phyloP scores from a whole-genome alignment of 2,888 invertebrate genomes.

The Eristalinus sepulchralis region DNA sequence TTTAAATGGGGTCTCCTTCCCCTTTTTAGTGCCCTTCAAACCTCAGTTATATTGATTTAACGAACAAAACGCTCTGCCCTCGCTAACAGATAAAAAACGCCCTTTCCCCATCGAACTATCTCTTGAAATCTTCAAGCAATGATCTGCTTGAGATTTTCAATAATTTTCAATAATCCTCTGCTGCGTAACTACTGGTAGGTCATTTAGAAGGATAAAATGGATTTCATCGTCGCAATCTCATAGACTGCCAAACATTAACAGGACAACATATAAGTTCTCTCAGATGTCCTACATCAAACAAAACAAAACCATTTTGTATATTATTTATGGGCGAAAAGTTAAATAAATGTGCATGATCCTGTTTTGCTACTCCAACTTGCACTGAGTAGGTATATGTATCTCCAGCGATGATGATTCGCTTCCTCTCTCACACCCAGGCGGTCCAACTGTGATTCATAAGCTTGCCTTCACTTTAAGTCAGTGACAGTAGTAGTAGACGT shows the following conservation, averaged over 20 bases:
- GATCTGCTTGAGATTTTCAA: neutral
- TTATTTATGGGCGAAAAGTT: neutral
- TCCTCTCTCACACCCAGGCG: neutral
- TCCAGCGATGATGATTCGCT: neutral
- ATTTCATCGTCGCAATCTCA: too few species aligned
- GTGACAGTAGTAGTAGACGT: neutral
- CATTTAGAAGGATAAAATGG: too few species aligned
- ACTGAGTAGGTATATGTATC: too few species aligned
- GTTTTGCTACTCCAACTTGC: neutral
- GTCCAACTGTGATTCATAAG: constrained; percentile 41
- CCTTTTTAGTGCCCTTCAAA: constrained; percentile 52
- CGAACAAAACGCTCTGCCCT: constrained; percentile 6
- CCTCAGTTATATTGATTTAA: constrained; percentile 50
- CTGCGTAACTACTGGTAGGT: neutral
- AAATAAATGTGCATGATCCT: constrained; percentile 26
- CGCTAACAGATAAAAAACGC: constrained; percentile 21
- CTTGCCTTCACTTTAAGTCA: constrained; percentile 31
- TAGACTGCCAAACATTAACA: neutral
- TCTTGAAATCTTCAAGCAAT: neutral
- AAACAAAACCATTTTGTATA: neutral
- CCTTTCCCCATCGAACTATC: neutral
- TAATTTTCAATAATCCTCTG: neutral
- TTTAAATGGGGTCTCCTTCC: constrained; percentile 5
- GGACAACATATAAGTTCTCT: neutral
- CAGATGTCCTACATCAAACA: neutral